A percentile compares a stretch with the other conserved stretches of the same genome.
Conservation (phyloP, 2,888 invertebrate genomes). For the Eustalomyia histrio region DNA sequence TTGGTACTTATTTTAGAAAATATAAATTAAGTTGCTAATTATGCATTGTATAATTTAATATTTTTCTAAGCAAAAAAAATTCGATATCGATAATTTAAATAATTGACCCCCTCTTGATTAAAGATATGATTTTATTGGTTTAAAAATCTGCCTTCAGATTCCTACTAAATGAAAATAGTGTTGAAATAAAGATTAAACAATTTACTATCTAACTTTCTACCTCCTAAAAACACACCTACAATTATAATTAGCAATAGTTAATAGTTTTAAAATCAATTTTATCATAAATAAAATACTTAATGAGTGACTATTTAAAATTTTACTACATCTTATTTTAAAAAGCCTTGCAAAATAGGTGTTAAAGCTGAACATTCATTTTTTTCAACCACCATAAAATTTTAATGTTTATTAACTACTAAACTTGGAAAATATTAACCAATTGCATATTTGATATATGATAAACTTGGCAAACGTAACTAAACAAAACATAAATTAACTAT, state of each 20-base stretch:
- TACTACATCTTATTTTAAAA: not conserved
- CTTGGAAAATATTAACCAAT: slow-evolving; percentile 2
- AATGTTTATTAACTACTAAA: slow-evolving; percentile 16
- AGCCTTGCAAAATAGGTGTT: not conserved
- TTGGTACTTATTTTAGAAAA: too few relatives aligned
- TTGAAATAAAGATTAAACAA: not conserved
- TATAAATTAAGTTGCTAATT: too few relatives aligned
- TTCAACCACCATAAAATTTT: slow-evolving; percentile 1
- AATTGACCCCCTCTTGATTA: too few relatives aligned
- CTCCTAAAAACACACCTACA: slow-evolving; percentile 1
- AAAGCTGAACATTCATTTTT: not conserved
- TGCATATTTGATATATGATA: not conserved
- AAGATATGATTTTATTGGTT: not conserved
- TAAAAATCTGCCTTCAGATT: not conserved
- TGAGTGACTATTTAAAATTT: not conserved
- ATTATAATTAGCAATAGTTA: not conserved
- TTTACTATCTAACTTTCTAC: not conserved
- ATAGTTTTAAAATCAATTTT: not conserved
- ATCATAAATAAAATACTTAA: not conserved
- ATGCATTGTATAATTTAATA: too few relatives aligned
- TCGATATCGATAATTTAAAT: too few relatives aligned
- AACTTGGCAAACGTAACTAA: not conserved
- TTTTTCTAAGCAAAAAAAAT: too few relatives aligned
- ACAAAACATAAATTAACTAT: not conserved
- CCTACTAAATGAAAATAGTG: not conserved